A percentile compares a stretch with the other conserved stretches of the same genome.
These are phyloP conservation scores for Nineta flava DNA, from an alignment of 2,888 invertebrate genomes.

Conservation along the genomic window DNA sequence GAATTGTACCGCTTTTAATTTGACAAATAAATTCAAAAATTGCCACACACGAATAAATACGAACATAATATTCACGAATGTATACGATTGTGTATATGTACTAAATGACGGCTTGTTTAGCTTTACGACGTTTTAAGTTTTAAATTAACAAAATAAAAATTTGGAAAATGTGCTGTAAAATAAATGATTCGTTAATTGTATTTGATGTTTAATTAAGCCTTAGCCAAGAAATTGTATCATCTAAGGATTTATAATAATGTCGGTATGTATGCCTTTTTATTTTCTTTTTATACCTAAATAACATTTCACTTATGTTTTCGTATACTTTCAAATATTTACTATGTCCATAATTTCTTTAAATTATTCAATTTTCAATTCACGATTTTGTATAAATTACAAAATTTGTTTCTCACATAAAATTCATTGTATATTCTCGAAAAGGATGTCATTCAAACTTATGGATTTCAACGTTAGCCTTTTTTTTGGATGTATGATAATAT, in stretches of 20 bases:
- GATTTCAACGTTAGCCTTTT: too few relatives aligned
- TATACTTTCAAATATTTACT: neutral
- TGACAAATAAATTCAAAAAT: neutral
- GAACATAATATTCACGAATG: neutral
- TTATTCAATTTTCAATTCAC: too few relatives aligned
- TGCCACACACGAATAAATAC: neutral
- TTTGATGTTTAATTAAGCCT: too few relatives aligned
- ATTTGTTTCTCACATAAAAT: too few relatives aligned
- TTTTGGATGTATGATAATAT: too few relatives aligned
- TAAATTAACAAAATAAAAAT: neutral
- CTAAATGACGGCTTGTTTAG: conserved; percentile 3
- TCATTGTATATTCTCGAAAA: too few relatives aligned
- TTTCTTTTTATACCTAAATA: neutral
- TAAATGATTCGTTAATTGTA: too few relatives aligned
- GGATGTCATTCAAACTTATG: too few relatives aligned
- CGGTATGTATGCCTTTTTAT: neutral
- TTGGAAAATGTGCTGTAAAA: too few relatives aligned
- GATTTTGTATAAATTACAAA: too few relatives aligned
- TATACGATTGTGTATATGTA: neutral
- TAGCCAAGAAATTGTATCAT: too few relatives aligned
- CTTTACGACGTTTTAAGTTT: neutral
- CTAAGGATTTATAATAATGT: neutral
- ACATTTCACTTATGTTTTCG: neutral
- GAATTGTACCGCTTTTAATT: neutral
- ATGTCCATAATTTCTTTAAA: too few relatives aligned